Evolutionary conservation across 1,140 invertebrate species (phyloP), one percentile per base, ranked within the genome.

Genomic region (Aphaenogaster rudis): DNA sequence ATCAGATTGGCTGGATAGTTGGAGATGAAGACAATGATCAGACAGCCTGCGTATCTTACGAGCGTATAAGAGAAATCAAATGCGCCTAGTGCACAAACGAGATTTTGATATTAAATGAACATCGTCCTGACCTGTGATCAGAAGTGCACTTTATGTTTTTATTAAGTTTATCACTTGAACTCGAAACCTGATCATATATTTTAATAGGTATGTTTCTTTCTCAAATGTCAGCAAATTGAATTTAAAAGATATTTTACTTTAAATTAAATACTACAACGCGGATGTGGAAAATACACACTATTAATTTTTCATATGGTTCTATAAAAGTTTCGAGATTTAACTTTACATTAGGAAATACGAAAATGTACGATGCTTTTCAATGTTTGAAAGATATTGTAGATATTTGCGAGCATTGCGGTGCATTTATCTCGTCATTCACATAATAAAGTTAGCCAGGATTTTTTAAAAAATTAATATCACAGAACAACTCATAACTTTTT

Each of bases 1-100:
- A 79, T 81, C 64, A 28, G 50, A 36, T 50, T 69, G 36, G 7
- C 13, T 8, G 33, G 33, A 54, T 39, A 81, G 64, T 28, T 39
- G 36, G 15, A 81, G 4, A 69, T 52, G 45, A 52, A 17, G 36
- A 71, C 39, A 52, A 42, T 33, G 36, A 54, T 81, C 21, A 48
- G 21, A 8, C 21, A 48, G 45, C 48, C 17, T 28, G 45, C 33
- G 36, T 42, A 69, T 71, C 9, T 80, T 21, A 54, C 13, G 45
- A 36, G n/a, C 48, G 3, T 79, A 4, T 13, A 48, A 45, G 42
- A 28, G 17, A 21, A 33, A 66, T 6, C 17, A 67, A 67, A 8
- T 39, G 33, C 5, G 21, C 8, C 33, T 72, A 21, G 50, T 4
- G 57, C 7, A 13, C 9, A 28, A 48, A 28, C 11, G 1, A 52